phyloP scores from a whole-genome alignment of 2,113 vertebrate genomes.

The Lota lota region DNA sequence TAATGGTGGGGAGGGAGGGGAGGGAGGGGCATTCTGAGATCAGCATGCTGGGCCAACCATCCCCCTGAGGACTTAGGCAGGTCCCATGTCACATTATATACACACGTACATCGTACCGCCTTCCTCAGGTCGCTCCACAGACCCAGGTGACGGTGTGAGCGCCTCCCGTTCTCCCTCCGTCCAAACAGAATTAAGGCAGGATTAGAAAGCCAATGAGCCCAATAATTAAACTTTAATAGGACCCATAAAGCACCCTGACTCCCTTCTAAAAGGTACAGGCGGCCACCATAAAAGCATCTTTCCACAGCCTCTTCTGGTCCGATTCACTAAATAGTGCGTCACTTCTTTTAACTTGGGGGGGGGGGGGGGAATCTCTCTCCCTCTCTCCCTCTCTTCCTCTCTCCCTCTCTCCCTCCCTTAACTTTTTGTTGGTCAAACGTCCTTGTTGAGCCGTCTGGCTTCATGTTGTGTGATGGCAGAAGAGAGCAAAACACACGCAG shows the following conservation, averaged over 20 bases:
- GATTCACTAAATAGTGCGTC: not conserved
- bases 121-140: constrained; percentile 24
- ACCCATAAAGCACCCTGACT: constrained; percentile 57
- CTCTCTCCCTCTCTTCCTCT: no score
- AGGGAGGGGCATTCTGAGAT: constrained; percentile 5
- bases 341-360: no score
- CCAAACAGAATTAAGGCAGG: constrained; percentile 64
- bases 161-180: constrained; percentile 20
- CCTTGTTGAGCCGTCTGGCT: no score
- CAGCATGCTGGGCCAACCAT: constrained; percentile 13
- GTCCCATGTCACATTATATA: constrained; percentile 16
- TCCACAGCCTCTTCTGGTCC: constrained; percentile 3
- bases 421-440: no score
- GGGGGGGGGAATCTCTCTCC: no score
- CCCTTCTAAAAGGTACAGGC: constrained; percentile 50
- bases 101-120: constrained; percentile 5
- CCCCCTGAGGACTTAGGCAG: constrained; percentile 21
- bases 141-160: constrained; percentile 14
- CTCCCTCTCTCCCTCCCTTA: no score
- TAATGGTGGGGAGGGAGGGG: not conserved
- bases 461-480: no score
- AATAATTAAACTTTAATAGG: constrained; percentile 72
- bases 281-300: constrained; percentile 32
- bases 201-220: constrained; percentile 70
- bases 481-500: no score